Evolutionary conservation across 2,888 invertebrate genomes (phyloP), one percentile per base, ranked within the genome.

Genomic region (Pinctada fucata): DNA sequence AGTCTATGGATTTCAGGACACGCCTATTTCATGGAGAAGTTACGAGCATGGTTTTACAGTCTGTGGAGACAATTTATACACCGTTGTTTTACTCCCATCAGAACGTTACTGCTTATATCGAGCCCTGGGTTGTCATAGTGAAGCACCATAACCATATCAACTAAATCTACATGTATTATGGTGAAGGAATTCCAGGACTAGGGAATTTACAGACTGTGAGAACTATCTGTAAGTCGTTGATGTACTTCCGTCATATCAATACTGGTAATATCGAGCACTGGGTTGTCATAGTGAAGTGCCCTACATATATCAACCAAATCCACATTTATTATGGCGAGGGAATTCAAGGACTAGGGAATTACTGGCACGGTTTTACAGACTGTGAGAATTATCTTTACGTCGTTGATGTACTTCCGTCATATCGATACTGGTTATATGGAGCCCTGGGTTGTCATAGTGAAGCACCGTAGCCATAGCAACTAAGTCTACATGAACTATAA

Each of bases 1-100:
- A 4, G 88, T 90, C 1, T 88, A 90, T 84, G 91, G 91, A 10
- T 90, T 90, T 78, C 67, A 77, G 13, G 91, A 91, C 82, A 81
- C 87, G 4, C 90, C 90, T 0, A 85, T 90, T 16, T 85, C 88
- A 8, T 86, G 88, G 86, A 76, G 75, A 67, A 76, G 76, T 6
- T 74, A 81, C 50, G 88, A 90, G 75, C 90, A 91, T 81, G 89
- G 89, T 31, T 90, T 85, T 78, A 82, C 85, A 65, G 78, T 78
- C 16, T 81, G 80, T 66, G 91, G 91, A 50, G 91, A 91, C 82
- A 90, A 91, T 79, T 65, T 88, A 3, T 90, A 90, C 80, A 86
- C 89, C 48, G 83, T 85, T 51, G 77, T 91, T 0, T 49, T 89
- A 52, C 90, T 90, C 76, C 83, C 86, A 13, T 82, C 86, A 75